phyloP scores from a whole-genome alignment of 2,113 vertebrate genomes.

The Corythornis madagascariensis region DNA sequence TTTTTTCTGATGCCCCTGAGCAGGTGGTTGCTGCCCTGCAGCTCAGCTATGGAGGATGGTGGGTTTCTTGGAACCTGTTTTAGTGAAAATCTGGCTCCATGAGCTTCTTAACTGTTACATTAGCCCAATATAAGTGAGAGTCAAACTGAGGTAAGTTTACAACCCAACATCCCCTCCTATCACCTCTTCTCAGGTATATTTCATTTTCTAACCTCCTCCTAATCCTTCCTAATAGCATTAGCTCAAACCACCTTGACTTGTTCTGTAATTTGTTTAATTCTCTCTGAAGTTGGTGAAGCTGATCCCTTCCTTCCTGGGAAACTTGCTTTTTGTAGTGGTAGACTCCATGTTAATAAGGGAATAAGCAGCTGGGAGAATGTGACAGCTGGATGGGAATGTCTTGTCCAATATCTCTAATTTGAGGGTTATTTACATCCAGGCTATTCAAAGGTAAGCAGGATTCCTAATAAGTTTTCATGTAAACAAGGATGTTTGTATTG shows the following conservation, averaged over 20 bases:
- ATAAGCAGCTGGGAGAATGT: neutral
- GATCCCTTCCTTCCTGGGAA: neutral
- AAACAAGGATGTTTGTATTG: neutral
- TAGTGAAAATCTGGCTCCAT: neutral
- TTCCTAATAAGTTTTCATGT: neutral
- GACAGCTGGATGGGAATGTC: neutral
- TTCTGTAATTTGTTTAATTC: neutral
- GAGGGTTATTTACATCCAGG: neutral
- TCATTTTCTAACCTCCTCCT: neutral
- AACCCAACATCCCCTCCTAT: neutral
- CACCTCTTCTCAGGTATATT: neutral
- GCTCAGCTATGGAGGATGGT: neutral
- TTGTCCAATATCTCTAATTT: neutral
- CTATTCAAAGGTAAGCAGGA: neutral
- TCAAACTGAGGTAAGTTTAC: neutral
- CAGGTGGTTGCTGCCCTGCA: neutral
- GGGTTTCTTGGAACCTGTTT: neutral
- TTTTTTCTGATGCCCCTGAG: neutral
- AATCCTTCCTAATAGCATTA: neutral
- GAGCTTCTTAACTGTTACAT: neutral
- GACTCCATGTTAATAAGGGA: neutral
- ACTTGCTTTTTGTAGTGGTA: neutral
- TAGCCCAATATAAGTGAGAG: neutral
- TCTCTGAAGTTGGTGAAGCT: neutral
- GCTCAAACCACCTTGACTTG: neutral